These are phyloP conservation scores for Eurytemora carolleeae DNA, from an alignment of 1,140 invertebrate species.

Conservation along the genomic window DNA sequence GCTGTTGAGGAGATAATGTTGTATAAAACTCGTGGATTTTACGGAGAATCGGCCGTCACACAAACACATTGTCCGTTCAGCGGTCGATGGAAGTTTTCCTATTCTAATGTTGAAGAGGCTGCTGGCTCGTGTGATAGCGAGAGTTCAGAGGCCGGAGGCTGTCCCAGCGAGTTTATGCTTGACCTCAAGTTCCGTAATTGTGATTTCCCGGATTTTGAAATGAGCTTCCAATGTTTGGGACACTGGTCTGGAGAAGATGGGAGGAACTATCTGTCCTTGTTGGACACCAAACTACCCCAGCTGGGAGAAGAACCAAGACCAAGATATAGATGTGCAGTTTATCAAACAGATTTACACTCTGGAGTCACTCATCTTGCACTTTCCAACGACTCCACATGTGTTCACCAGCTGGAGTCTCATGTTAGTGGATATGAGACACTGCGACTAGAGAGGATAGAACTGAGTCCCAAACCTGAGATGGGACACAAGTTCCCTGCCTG, in stretches of 20 bases:
- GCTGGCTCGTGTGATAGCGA: slow-evolving; percentile 31
- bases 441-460: slow-evolving; percentile 26
- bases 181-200: slow-evolving; percentile 11
- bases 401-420: slow-evolving; percentile 34
- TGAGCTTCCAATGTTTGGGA: slow-evolving; percentile 14
- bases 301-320: slow-evolving; percentile 24
- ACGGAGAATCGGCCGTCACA: slow-evolving; percentile 9
- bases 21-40: slow-evolving; percentile 21
- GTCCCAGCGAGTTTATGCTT: slow-evolving; percentile 9
- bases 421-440: slow-evolving; percentile 39
- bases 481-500: slow-evolving; percentile 35
- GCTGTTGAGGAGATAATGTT: slow-evolving; percentile 23
- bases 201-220: slow-evolving; percentile 14
- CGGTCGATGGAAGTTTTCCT: slow-evolving; percentile 40
- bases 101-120: slow-evolving; percentile 32
- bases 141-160: slow-evolving; percentile 26
- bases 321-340: slow-evolving; percentile 45
- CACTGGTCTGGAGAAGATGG: slow-evolving; percentile 12
- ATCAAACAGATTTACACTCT: slow-evolving; percentile 30
- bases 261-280: slow-evolving; percentile 10
- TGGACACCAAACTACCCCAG: slow-evolving; percentile 15
- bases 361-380: slow-evolving; percentile 39
- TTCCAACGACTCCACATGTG: slow-evolving; percentile 44
- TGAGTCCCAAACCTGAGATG: not conserved
- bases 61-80: slow-evolving; percentile 39